phyloP scores from a whole-genome alignment of 2,888 invertebrate genomes.

The Polietes domitor region DNA sequence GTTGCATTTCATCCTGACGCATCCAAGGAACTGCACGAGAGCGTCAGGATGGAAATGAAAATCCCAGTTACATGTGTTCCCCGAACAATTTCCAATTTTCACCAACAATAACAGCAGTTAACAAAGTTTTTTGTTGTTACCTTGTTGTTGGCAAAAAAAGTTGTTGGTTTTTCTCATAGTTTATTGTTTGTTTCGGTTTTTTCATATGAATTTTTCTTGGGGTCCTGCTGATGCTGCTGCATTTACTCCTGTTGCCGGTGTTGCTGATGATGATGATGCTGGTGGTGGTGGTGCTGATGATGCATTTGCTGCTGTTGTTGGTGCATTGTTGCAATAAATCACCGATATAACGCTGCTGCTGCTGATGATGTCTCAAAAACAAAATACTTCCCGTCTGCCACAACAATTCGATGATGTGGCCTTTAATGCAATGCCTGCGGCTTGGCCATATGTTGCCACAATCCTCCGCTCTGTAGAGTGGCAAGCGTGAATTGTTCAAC shows the following conservation, averaged over 20 bases:
- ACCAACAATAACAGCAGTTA: not conserved
- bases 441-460: slow-evolving; percentile 10
- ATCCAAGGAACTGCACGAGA: not conserved
- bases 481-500: slow-evolving; percentile 85
- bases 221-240: slow-evolving; percentile 50
- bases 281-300: slow-evolving; percentile 45
- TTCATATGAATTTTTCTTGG: slow-evolving; percentile 35
- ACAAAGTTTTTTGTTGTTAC: slow-evolving; percentile 50
- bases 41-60: slow-evolving; percentile 1
- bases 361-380: slow-evolving; percentile 58
- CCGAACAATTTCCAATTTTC: slow-evolving; percentile 10
- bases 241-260: slow-evolving; percentile 15
- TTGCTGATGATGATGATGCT: slow-evolving; percentile 51
- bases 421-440: slow-evolving; percentile 64
- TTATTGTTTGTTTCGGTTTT: slow-evolving; percentile 30
- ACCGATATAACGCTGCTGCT: slow-evolving; percentile 66
- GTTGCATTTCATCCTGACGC: slow-evolving; percentile 45
- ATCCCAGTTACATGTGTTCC: slow-evolving; percentile 14
- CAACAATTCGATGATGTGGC: slow-evolving; percentile 64
- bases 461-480: slow-evolving; percentile 81
- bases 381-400: slow-evolving; percentile 12
- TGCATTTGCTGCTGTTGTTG: not conserved
- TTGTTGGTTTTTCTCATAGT: slow-evolving; percentile 25
- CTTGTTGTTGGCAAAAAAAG: not conserved
- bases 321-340: slow-evolving; percentile 73